A percentile compares a stretch with the other conserved stretches of the same genome.
phyloP scores from a whole-genome alignment of 2,797 vertebrate genomes.

The Crax fasciolata region DNA sequence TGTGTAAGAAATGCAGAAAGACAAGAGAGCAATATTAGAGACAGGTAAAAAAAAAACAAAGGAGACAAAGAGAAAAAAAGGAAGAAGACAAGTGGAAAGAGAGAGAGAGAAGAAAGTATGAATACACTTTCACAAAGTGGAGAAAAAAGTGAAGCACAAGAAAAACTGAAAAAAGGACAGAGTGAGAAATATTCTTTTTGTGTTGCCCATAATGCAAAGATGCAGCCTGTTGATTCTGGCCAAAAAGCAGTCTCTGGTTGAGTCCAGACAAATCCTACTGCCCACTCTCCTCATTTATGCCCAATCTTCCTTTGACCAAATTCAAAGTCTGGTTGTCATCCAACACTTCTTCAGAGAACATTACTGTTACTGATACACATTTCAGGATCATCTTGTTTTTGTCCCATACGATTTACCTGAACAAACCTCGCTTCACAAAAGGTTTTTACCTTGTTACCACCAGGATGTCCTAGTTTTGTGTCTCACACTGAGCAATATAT shows the following conservation, averaged over 20 bases:
- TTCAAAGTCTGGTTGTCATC: neutral
- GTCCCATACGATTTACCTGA: neutral
- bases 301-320: neutral
- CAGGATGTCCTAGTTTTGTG: neutral
- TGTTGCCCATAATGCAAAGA: neutral
- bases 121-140: neutral
- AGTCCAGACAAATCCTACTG: neutral
- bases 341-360: neutral
- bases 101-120: neutral
- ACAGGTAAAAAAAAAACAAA: neutral
- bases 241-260: neutral
- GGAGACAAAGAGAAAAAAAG: neutral
- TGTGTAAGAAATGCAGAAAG: conserved; percentile 9
- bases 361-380: neutral
- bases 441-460: neutral
- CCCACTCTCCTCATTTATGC: neutral
- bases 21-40: neutral
- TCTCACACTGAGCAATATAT: neutral
- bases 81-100: neutral
- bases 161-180: neutral
- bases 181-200: neutral
- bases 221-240: neutral
- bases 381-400: neutral
- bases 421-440: neutral
- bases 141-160: neutral